These are phyloP conservation scores for Nibea coibor DNA, from an alignment of 2,113 vertebrate genomes.

Conservation along the genomic window DNA sequence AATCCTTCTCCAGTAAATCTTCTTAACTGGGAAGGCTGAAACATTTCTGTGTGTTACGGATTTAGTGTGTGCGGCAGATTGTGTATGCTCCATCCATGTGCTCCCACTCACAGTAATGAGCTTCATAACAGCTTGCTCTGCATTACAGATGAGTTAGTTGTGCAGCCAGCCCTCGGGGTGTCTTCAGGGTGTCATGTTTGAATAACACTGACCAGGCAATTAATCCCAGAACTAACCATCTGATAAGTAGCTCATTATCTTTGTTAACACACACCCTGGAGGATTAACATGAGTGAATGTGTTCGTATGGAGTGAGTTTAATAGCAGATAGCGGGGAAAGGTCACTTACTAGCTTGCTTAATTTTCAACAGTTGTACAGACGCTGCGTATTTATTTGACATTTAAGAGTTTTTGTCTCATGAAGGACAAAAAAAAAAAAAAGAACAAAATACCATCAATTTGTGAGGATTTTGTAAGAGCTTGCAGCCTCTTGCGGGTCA, in stretches of 20 bases:
- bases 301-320: constrained; percentile 7
- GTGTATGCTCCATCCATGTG: constrained; percentile 10
- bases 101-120: constrained; percentile 70
- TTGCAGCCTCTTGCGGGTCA: not conserved
- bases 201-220: constrained; percentile 75
- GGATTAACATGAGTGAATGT: constrained; percentile 36
- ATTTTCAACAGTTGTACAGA: not conserved
- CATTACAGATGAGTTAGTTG: constrained; percentile 64
- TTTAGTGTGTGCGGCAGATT: constrained; percentile 34
- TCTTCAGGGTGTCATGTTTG: constrained; percentile 68
- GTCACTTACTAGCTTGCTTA: not conserved
- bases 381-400: not conserved
- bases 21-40: constrained; percentile 51
- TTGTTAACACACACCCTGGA: constrained; percentile 56
- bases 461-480: not conserved
- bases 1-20: constrained; percentile 66
- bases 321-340: constrained; percentile 20
- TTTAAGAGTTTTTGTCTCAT: not conserved
- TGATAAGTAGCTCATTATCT: constrained; percentile 75
- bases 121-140: constrained; percentile 66
- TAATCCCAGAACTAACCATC: constrained; percentile 64
- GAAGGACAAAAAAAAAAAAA: not conserved
- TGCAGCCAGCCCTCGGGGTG: constrained; percentile 60
- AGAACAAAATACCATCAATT: not conserved
- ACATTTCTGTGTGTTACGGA: constrained; percentile 34